A percentile compares a stretch with the other conserved stretches of the same genome.
These are phyloP conservation scores for Turritopsis dohrnii DNA, from an alignment of 30 jellyfish, hydroid and myxozoan genomes.

Conservation along the genomic window DNA sequence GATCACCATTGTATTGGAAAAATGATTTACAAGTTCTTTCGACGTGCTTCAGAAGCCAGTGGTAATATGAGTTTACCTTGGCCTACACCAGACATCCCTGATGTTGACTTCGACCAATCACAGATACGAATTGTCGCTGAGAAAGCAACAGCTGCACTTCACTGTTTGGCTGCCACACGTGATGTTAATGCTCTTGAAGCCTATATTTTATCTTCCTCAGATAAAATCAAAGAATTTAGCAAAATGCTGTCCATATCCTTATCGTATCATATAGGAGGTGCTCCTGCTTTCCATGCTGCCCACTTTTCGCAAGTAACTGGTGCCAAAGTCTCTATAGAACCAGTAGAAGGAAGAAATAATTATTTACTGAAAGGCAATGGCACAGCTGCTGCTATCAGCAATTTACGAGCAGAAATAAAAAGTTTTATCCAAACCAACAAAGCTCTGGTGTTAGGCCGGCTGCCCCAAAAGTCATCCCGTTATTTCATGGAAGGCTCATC, in stretches of 20 bases:
- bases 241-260: slow-evolving; percentile 40
- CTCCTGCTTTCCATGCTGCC: slow-evolving; percentile 57
- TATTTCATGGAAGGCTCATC: slow-evolving; percentile 84
- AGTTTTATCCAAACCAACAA: slow-evolving; percentile 50
- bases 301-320: slow-evolving; percentile 47
- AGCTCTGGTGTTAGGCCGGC: slow-evolving; percentile 63
- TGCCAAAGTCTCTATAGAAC: slow-evolving; percentile 37
- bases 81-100: slow-evolving; percentile 60
- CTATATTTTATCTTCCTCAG: slow-evolving; percentile 12
- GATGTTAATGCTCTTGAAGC: slow-evolving; percentile 33
- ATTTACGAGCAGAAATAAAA: slow-evolving; percentile 49
- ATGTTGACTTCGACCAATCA: slow-evolving; percentile 11
- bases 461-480: slow-evolving; percentile 61
- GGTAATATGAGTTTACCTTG: slow-evolving; percentile 38
- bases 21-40: slow-evolving; percentile 47
- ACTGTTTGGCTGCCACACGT: slow-evolving; percentile 54
- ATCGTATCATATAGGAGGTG: slow-evolving; percentile 52
- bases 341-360: slow-evolving; percentile 15
- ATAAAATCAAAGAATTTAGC: slow-evolving; percentile 18
- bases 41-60: slow-evolving; percentile 38
- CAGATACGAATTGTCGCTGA: not conserved
- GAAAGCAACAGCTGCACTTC: slow-evolving; percentile 40
- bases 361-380: slow-evolving; percentile 29
- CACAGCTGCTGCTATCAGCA: slow-evolving; percentile 43
- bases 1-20: slow-evolving; percentile 41